Conservation (phyloP, 2,113 vertebrate species). For the Aldabrachelys gigantea region DNA sequence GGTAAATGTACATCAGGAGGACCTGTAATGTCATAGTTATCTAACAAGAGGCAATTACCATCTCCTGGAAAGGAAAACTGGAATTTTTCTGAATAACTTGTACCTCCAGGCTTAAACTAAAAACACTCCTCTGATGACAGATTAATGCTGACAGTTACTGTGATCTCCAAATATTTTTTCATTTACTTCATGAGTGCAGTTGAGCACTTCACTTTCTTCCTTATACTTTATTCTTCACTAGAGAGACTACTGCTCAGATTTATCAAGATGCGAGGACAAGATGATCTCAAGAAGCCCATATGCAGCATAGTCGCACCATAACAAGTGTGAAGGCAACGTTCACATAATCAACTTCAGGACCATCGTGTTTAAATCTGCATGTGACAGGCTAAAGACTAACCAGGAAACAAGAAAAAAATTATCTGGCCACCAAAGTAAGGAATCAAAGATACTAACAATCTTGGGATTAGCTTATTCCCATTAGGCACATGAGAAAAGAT, state of each 20-base stretch:
- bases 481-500: neutral
- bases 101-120: neutral
- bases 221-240: neutral
- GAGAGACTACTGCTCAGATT: neutral
- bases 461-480: neutral
- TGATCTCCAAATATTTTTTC: neutral
- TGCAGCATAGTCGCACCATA: neutral
- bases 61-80: neutral
- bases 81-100: neutral
- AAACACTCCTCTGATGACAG: neutral
- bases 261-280: neutral
- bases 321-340: neutral
- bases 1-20: neutral
- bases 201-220: neutral
- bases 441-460: neutral
- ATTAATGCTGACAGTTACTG: neutral
- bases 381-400: neutral
- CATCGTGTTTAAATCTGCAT: neutral
- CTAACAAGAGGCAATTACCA: neutral
- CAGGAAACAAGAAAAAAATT: neutral
- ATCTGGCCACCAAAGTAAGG: neutral
- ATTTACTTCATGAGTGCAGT: neutral
- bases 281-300: neutral
- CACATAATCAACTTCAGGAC: neutral
- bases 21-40: neutral